Evolutionary conservation across 2,113 vertebrate species (phyloP), one percentile per base, ranked within the genome.

Genomic region (Rhabdomys dilectus): DNA sequence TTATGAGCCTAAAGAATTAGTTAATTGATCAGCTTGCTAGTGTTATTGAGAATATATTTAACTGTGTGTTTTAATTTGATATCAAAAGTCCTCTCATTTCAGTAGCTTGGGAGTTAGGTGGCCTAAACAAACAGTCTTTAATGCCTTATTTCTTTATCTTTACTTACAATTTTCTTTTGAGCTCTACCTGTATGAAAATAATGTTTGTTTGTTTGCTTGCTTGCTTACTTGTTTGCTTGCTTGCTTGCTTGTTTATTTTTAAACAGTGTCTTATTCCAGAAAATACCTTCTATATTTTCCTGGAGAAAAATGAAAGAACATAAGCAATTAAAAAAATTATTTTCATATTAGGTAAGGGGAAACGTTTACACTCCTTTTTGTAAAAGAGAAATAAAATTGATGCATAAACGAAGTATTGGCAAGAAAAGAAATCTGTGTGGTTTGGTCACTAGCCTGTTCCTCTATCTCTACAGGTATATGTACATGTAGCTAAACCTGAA

Each of bases 401-500:
- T 96, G 10, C 88, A 92, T n/a, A 73, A 75, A 48, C 90, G 89
- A 93, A 95, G 96, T n/a, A 92, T 80, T 76, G 26, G 51, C 39
- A 64, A 96, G 56, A 66, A 88, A 88, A 51, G 68, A 16, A 93
- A 85, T 82, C 0, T 97, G 90, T 36, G 80, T 94, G 92, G 72
- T 89, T 96, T 86, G 91, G 97, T 60, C 90, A 53, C 97, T 97
- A 88, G 42, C 36, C 85, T 98, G 75, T 96, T 93, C 94, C 22
- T 91, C 64, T 19, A 89, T 97, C 92, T 77, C 95, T 97, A 94
- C 91, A 91, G 81, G 45, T 82, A 60, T 91, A 96, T 98, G 98
- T 98, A 95, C 94, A 96, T 94, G 58, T 34, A 60, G 91, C 92
- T 93, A 98, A 97, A 97, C 94, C 96, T 94, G 88, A 96, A 88